A percentile compares a stretch with the other conserved stretches of the same genome.
phyloP scores from a whole-genome alignment of 1,140 invertebrate species.

The Pseudomyrmex gracilis region DNA sequence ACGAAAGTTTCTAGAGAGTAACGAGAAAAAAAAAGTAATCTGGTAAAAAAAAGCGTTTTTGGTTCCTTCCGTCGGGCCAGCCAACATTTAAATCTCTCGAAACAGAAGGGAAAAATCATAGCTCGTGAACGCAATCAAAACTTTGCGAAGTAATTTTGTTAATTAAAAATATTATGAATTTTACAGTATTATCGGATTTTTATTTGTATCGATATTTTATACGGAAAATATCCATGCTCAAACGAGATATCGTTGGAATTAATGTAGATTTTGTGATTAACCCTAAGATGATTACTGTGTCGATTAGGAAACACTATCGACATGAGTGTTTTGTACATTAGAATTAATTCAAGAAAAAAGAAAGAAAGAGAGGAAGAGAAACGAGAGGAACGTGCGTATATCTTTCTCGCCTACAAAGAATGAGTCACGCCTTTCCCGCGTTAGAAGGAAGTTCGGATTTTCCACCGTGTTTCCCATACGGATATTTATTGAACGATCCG shows the following conservation, averaged over 20 bases:
- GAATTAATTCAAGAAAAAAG: conserved; percentile 26
- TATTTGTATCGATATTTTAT: too few relatives aligned
- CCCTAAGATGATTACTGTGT: conserved; percentile 14
- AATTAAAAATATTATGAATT: too few relatives aligned
- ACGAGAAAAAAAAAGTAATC: conserved; percentile 63
- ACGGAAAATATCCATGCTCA: background rate
- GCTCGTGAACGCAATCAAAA: background rate
- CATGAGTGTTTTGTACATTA: conserved; percentile 27
- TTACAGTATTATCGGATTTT: background rate
- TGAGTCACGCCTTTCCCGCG: conserved; percentile 43
- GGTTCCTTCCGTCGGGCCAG: background rate
- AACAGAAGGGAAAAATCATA: conserved; percentile 1
- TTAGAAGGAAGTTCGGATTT: conserved; percentile 28
- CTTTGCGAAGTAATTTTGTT: conserved; percentile 1
- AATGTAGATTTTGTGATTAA: conserved; percentile 23
- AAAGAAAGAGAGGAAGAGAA: too few relatives aligned
- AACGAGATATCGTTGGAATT: background rate
- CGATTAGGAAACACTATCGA: conserved; percentile 4
- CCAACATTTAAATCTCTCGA: conserved; percentile 48
- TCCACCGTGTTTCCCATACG: background rate
- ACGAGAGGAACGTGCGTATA: conserved; percentile 15
- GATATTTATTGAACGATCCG: background rate
- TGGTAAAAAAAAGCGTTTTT: conserved; percentile 25
- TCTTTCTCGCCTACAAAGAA: conserved; percentile 28
- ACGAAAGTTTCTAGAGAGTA: conserved; percentile 39